Base-by-base conservation (phyloP, 2,797 vertebrate species). In the Arvicola amphibius region DNA sequence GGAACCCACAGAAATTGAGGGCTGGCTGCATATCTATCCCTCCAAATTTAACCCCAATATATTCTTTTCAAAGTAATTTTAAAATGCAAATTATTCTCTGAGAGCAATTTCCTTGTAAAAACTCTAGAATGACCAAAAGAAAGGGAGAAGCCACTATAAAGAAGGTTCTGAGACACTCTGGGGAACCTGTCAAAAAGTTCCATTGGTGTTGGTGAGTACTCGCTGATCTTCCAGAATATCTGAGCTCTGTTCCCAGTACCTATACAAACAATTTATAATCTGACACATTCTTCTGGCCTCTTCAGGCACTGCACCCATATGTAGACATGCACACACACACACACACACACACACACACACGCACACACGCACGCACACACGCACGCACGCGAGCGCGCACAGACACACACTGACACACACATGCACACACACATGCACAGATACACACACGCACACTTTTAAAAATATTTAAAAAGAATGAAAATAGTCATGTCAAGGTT, bases 111-210 rank as follows among this genome's bases (percentile, higher is more conserved):
- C 19, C 77, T 78, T 63, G 0, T 80, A 37, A 46, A 27, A 83
- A 94, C 92, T 84, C 76, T 43, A 79, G 92, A 93, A 79, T 77
- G 2, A 76, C 32, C 27, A 87, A 81, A 37, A 91, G 51, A 48
- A 74, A 69, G 0, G 27, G 5, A 74, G 87, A 65, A 32, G 34
- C 11, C 27, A 56, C n/a, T 17, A 17, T 37, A 79, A 90, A 73
- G 9, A 65, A 27, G 37, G 8, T 78, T 94, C 53, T 74, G 16
- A 91, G 17, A 46, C 2, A 81, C 2, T 29, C 19, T 63, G 11
- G 43, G 34, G 37, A 46, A 16, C 25, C 67, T 71, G 17, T n/a
- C 43, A 51, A 71, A 79, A 95, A 79, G 51, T 51, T n/a, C n/a
- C 6, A 23, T 37, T 53, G 2, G 34, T n/a, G 21, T 10, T 37